phyloP scores from a whole-genome alignment of 2,797 vertebrate species.

The Manis crassicaudata region DNA sequence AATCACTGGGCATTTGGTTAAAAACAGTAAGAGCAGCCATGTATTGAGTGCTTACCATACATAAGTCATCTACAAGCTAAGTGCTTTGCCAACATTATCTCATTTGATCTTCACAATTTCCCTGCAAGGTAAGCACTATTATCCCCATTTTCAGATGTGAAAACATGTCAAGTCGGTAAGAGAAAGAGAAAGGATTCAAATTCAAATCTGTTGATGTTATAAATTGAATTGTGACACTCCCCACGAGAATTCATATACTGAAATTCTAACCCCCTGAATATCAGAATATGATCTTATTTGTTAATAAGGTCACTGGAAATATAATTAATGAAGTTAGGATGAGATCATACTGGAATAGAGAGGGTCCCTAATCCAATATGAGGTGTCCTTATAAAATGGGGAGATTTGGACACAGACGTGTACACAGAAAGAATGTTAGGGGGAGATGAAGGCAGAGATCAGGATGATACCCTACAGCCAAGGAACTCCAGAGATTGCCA shows the following conservation, averaged over 20 bases:
- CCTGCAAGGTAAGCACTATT: constrained; percentile 22
- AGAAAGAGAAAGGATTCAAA: neutral
- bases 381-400: neutral
- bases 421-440: neutral
- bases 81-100: constrained; percentile 11
- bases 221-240: neutral
- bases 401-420: neutral
- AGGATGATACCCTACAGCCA: neutral
- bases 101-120: constrained; percentile 38
- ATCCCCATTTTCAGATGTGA: neutral
- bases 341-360: neutral
- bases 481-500: neutral
- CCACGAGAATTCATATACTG: neutral
- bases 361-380: neutral
- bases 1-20: constrained; percentile 24
- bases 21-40: neutral
- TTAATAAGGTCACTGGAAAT: neutral
- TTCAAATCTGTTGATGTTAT: neutral
- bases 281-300: neutral
- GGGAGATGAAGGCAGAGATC: neutral
- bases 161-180: neutral
- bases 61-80: neutral
- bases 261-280: neutral
- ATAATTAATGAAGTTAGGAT: neutral
- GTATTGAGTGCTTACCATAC: neutral